Evolutionary conservation across 2,888 invertebrate genomes (phyloP).

Genomic region (Caenorhabditis sp.): DNA sequence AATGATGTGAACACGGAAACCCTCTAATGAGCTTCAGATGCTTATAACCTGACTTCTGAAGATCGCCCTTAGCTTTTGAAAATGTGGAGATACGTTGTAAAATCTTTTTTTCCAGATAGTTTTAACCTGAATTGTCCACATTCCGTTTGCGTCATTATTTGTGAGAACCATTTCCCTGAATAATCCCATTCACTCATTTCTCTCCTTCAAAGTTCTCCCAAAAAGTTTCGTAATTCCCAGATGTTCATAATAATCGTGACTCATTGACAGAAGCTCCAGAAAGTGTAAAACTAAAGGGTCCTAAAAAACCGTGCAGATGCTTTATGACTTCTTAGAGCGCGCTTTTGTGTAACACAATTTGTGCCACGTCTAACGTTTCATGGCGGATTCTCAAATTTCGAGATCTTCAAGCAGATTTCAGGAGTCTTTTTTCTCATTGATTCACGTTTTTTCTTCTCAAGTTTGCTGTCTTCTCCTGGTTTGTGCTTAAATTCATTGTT

Average conservation of each 20-base stretch:
- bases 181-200: too few relatives aligned
- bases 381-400: slow-evolving; percentile 48
- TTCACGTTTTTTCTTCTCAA: neutral
- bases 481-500: neutral
- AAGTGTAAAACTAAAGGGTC: slow-evolving; percentile 5
- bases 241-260: slow-evolving; percentile 34
- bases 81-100: too few relatives aligned
- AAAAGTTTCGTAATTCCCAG: slow-evolving; percentile 9
- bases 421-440: too few relatives aligned
- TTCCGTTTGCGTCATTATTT: too few relatives aligned
- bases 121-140: too few relatives aligned
- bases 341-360: slow-evolving; percentile 45
- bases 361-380: slow-evolving; percentile 46
- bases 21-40: too few relatives aligned
- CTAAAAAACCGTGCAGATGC: slow-evolving; percentile 37
- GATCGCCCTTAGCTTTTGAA: too few relatives aligned
- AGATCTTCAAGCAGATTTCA: neutral
- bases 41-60: too few relatives aligned
- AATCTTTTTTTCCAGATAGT: too few relatives aligned
- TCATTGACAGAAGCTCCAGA: slow-evolving; percentile 1
- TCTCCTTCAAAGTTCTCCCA: too few relatives aligned
- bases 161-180: neutral
- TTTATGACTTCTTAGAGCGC: slow-evolving; percentile 52
- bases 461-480: neutral
- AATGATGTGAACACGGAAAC: too few relatives aligned